Conservation (phyloP, 2,797 vertebrate genomes). For the Hoplostethus atlanticus region DNA sequence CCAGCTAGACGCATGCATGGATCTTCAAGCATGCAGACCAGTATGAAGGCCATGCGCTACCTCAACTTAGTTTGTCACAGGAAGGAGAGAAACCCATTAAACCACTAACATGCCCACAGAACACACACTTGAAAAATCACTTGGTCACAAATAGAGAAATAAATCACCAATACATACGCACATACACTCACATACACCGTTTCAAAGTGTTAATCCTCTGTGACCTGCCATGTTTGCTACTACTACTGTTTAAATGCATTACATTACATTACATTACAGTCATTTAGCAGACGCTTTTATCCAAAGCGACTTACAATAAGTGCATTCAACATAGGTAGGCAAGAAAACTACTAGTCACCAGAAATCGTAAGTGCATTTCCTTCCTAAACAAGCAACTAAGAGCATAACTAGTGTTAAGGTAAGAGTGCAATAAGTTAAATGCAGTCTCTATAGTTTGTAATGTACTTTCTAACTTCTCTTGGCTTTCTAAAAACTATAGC, state of each 20-base stretch:
- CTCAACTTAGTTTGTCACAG: background rate
- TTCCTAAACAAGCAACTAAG: too few species aligned
- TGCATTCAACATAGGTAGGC: too few species aligned
- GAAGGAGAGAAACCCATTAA: background rate
- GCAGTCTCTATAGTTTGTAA: background rate
- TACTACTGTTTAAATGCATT: constrained; percentile 11
- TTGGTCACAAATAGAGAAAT: background rate
- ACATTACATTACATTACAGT: too few species aligned
- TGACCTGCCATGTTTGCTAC: constrained; percentile 36
- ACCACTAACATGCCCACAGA: background rate
- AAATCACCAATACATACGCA: background rate
- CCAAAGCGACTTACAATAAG: too few species aligned
- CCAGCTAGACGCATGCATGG: constrained; percentile 60
- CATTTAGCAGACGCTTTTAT: too few species aligned
- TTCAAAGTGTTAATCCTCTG: background rate
- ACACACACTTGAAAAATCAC: background rate
- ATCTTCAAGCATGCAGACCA: background rate
- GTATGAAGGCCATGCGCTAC: background rate
- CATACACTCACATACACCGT: background rate
- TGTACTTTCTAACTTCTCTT: background rate
- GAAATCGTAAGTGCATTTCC: too few species aligned
- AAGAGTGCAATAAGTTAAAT: too few species aligned
- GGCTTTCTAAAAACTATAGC: constrained; percentile 5
- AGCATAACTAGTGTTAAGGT: too few species aligned
- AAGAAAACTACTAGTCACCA: too few species aligned